Evolutionary conservation across 2,113 vertebrate genomes (phyloP).

Genomic region (Trogon surrucura): DNA sequence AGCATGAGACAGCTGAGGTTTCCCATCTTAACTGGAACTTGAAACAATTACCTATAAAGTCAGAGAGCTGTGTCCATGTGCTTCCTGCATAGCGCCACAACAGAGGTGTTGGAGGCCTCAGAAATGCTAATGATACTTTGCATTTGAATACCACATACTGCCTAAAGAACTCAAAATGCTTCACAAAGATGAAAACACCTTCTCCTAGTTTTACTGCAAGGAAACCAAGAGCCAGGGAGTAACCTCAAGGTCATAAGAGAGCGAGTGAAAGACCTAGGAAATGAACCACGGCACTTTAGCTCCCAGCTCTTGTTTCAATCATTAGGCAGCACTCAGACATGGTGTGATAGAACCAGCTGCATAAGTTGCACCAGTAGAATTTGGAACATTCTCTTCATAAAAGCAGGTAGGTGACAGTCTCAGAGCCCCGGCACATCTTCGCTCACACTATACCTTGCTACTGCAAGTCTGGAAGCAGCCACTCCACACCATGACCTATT

Average conservation of each 20-base stretch:
- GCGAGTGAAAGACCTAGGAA: background rate
- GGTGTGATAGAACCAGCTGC: background rate
- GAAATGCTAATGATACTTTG: background rate
- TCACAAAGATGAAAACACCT: background rate
- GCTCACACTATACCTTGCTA: background rate
- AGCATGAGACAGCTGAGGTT: background rate
- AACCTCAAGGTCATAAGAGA: background rate
- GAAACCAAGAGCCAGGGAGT: background rate
- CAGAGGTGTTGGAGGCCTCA: background rate
- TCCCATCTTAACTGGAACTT: background rate
- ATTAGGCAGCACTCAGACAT: background rate
- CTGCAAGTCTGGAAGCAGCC: background rate
- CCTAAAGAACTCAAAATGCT: background rate
- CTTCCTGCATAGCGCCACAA: background rate
- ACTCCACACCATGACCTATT: background rate
- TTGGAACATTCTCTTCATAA: background rate
- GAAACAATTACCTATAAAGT: background rate
- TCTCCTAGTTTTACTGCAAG: background rate
- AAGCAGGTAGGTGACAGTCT: background rate
- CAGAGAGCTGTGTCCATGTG: rapidly evolving
- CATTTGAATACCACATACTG: background rate
- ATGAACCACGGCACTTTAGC: background rate
- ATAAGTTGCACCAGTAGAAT: background rate
- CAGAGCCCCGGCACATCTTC: background rate
- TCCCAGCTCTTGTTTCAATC: background rate